These are phyloP conservation scores for Semnornis frantzii DNA, from an alignment of 2,113 vertebrate genomes.

Conservation along the genomic window DNA sequence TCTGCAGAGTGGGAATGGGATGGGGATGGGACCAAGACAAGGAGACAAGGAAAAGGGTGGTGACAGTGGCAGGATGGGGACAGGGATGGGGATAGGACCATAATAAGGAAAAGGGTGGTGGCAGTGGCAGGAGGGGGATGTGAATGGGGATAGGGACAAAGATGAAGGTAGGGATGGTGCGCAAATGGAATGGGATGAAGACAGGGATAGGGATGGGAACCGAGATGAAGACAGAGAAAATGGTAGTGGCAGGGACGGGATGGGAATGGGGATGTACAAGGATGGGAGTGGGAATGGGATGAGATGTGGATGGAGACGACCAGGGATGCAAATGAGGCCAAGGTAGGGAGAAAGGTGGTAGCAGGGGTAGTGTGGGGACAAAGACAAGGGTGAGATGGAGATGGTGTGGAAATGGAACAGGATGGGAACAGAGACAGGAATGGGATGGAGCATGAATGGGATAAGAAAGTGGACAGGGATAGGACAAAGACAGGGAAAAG, in stretches of 20 bases:
- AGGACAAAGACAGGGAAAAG: neutral
- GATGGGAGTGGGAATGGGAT: neutral
- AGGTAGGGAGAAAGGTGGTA: neutral
- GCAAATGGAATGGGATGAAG: neutral
- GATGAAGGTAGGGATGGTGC: no score
- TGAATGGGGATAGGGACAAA: no score
- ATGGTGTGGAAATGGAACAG: neutral
- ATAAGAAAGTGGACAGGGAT: neutral
- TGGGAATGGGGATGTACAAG: neutral
- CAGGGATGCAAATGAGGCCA: neutral
- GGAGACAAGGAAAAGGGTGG: neutral
- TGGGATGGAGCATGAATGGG: neutral
- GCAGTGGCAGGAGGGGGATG: no score
- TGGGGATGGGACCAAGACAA: neutral
- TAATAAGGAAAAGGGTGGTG: no score
- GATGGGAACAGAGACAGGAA: neutral
- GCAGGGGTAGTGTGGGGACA: neutral
- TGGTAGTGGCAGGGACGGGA: neutral
- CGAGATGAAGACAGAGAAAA: neutral
- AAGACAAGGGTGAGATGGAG: neutral
- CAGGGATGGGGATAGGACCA: no score
- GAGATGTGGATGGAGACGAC: neutral
- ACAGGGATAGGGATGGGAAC: neutral
- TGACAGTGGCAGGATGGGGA: neutral
- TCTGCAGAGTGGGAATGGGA: conserved; percentile 72